A percentile compares a stretch with the other conserved stretches of the same genome.
Evolutionary conservation across 2,113 vertebrate genomes (phyloP).

Genomic region (Antechinus stuartii): DNA sequence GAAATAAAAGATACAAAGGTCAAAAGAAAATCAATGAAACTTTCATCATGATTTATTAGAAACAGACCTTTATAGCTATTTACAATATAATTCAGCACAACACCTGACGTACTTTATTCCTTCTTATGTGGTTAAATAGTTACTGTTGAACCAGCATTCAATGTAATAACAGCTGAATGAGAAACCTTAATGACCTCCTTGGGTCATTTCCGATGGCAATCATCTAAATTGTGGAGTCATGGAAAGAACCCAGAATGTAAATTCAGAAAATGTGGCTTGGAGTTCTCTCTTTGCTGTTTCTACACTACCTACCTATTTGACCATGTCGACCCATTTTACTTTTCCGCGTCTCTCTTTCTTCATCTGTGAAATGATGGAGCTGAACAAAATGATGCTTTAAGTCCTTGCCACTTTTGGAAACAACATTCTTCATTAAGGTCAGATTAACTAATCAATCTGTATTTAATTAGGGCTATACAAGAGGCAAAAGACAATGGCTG

Average conservation of each 20-base stretch:
- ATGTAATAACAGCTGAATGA: neutral
- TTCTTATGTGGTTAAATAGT: neutral
- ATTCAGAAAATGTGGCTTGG: neutral
- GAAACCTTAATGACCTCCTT: neutral
- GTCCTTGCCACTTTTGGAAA: neutral
- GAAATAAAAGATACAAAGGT: neutral
- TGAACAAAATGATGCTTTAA: neutral
- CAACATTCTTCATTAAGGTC: neutral
- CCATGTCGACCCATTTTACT: neutral
- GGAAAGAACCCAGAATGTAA: neutral
- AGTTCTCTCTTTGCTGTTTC: neutral
- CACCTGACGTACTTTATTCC: neutral
- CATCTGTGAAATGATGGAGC: neutral
- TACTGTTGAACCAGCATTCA: neutral
- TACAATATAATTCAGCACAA: neutral
- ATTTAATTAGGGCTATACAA: neutral
- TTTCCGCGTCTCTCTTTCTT: neutral
- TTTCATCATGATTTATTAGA: conserved; percentile 2
- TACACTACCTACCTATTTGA: neutral
- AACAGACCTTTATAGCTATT: neutral
- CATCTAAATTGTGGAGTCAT: neutral
- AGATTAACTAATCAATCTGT: neutral
- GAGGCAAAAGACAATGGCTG: neutral
- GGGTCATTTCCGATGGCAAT: neutral
- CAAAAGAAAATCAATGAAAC: conserved; percentile 1